Conservation (phyloP, 2,113 vertebrate genomes). For the Zapus hudsonius region DNA sequence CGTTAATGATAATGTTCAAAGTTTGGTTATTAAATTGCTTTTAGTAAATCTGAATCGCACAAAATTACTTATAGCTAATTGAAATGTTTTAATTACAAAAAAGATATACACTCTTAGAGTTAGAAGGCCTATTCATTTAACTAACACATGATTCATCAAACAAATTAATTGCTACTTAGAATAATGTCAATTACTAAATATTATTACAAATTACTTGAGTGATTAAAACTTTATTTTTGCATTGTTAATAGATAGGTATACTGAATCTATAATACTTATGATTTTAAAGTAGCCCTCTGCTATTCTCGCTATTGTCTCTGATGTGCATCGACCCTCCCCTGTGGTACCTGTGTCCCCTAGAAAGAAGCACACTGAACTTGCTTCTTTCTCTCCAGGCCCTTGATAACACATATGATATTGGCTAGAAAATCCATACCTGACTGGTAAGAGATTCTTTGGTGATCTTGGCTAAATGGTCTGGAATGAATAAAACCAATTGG, state of each 20-base stretch:
- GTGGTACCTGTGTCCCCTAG: background rate
- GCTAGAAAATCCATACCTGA: background rate
- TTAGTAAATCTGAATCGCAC: constrained; percentile 46
- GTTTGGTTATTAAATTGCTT: constrained; percentile 69
- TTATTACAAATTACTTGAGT: constrained; percentile 58
- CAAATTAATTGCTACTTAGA: constrained; percentile 56
- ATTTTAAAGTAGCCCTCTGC: constrained; percentile 27
- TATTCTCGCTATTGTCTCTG: background rate
- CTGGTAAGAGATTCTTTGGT: background rate
- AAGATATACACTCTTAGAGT: constrained; percentile 50
- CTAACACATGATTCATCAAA: constrained; percentile 61
- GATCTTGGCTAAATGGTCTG: background rate
- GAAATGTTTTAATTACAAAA: constrained; percentile 71
- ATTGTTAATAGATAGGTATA: constrained; percentile 44
- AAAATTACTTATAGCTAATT: constrained; percentile 52
- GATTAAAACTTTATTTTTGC: constrained; percentile 64
- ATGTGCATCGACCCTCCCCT: background rate
- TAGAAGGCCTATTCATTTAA: constrained; percentile 60
- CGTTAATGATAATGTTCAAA: constrained; percentile 48
- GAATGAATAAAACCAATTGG: background rate
- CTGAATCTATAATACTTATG: constrained; percentile 44
- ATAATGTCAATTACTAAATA: constrained; percentile 57
- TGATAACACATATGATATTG: background rate
- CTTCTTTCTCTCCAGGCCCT: background rate
- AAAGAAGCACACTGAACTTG: background rate